Conservation (phyloP, 1,140 invertebrate genomes). For the Sitobion miscanthi region DNA sequence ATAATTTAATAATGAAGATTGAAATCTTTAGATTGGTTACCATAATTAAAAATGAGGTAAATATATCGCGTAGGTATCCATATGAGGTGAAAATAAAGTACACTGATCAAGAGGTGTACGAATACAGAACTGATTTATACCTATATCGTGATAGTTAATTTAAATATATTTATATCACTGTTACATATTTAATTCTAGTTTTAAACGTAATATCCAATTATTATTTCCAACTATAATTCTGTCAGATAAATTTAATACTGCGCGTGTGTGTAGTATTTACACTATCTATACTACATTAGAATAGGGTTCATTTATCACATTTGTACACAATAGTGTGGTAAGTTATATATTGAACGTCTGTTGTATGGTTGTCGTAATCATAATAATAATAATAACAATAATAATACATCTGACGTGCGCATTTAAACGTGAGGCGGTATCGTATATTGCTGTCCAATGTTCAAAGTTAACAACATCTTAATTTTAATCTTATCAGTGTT, state of each 20-base stretch:
- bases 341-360: not conserved
- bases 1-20: not conserved
- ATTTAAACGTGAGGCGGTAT: not conserved
- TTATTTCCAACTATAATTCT: not conserved
- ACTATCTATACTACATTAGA: too few species aligned
- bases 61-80: too few species aligned
- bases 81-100: too few species aligned
- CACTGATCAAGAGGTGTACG: too few species aligned
- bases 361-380: not conserved
- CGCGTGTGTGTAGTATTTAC: too few species aligned
- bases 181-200: not conserved
- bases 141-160: too few species aligned
- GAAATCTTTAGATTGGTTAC: too few species aligned
- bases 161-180: not conserved
- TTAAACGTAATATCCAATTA: not conserved
- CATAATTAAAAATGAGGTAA: too few species aligned
- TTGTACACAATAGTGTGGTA: not conserved
- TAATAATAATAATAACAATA: not conserved
- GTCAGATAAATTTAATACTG: not conserved
- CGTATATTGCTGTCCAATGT: not conserved
- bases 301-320: not conserved
- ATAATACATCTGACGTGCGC: not conserved
- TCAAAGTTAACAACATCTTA: conserved; percentile 2
- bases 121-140: not conserved
- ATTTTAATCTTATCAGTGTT: conserved; percentile 32